Percentiles rank a stretch among this genome's conserved stretches.
Evolutionary conservation across 2,888 invertebrate genomes (phyloP).

Genomic region (Eupeodes latifasciatus): DNA sequence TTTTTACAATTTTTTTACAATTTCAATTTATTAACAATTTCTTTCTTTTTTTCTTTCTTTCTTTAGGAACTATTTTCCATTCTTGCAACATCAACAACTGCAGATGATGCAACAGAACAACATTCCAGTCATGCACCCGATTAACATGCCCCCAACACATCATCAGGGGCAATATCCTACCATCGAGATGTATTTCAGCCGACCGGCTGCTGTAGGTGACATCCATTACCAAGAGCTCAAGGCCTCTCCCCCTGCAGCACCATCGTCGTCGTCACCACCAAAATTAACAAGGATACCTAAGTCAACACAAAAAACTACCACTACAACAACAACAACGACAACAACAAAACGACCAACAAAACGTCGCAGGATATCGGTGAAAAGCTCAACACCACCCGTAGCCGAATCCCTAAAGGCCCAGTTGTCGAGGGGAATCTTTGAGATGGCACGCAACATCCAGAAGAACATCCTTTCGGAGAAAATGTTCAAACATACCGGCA

Average conservation of each 20-base stretch:
- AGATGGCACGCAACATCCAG: slow-evolving; percentile 72
- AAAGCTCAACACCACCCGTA: slow-evolving; percentile 45
- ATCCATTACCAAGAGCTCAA: slow-evolving; percentile 45
- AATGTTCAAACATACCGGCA: slow-evolving; percentile 39
- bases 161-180: slow-evolving; percentile 41
- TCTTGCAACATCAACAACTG: slow-evolving; percentile 54
- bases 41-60: neutral
- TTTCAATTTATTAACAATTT: slow-evolving; percentile 29
- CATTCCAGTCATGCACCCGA: slow-evolving; percentile 32
- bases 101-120: slow-evolving; percentile 58
- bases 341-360: neutral
- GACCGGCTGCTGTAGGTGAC: slow-evolving; percentile 34
- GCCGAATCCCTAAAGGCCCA: slow-evolving; percentile 38
- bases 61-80: slow-evolving; percentile 66
- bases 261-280: neutral
- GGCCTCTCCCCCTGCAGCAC: neutral
- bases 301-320: slow-evolving; percentile 7
- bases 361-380: slow-evolving; percentile 44
- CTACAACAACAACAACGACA: slow-evolving; percentile 13
- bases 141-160: neutral
- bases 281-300: slow-evolving; percentile 12
- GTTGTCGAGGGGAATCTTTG: slow-evolving; percentile 66
- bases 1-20: neutral
- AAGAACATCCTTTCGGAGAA: slow-evolving; percentile 54
- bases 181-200: slow-evolving; percentile 50